Conservation (phyloP, 2,888 invertebrate species). For the Drosophila hamatofila region DNA sequence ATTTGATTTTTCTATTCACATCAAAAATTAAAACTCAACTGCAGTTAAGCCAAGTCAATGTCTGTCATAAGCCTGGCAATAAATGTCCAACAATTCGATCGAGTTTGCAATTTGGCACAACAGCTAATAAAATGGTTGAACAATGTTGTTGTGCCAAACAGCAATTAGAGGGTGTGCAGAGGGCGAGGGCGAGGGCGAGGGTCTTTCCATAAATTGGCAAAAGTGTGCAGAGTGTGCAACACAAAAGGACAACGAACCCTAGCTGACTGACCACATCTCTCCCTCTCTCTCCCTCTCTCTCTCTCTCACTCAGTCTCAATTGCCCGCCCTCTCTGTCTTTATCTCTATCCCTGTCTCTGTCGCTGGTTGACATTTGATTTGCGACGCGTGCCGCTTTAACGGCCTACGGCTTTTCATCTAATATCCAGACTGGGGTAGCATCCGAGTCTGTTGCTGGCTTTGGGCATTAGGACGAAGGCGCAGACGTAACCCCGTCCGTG, state of each 20-base stretch:
- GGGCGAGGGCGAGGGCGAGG: slow-evolving; percentile 3
- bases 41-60: slow-evolving; percentile 1
- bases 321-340: no score
- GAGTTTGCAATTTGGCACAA: slow-evolving; percentile 46
- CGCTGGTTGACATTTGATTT: slow-evolving; percentile 71
- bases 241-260: slow-evolving; percentile 17
- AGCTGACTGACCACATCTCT: background rate
- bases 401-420: slow-evolving; percentile 32
- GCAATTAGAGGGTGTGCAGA: slow-evolving; percentile 41
- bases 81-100: slow-evolving; percentile 22
- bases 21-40: slow-evolving; percentile 4
- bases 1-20: no score
- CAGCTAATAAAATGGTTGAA: slow-evolving; percentile 49
- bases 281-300: background rate
- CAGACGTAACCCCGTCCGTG: slow-evolving; percentile 1
- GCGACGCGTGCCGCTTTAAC: slow-evolving; percentile 75
- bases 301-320: background rate
- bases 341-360: background rate
- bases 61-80: slow-evolving; percentile 20
- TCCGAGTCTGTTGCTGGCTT: slow-evolving; percentile 21
- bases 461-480: slow-evolving; percentile 8
- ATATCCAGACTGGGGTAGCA: slow-evolving; percentile 1
- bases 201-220: slow-evolving; percentile 48
- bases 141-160: slow-evolving; percentile 41
- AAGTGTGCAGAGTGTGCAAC: slow-evolving; percentile 40